Percentiles rank a stretch among this genome's conserved stretches.
phyloP scores from a whole-genome alignment of 2,797 vertebrate genomes.

The Eospalax fontanierii region DNA sequence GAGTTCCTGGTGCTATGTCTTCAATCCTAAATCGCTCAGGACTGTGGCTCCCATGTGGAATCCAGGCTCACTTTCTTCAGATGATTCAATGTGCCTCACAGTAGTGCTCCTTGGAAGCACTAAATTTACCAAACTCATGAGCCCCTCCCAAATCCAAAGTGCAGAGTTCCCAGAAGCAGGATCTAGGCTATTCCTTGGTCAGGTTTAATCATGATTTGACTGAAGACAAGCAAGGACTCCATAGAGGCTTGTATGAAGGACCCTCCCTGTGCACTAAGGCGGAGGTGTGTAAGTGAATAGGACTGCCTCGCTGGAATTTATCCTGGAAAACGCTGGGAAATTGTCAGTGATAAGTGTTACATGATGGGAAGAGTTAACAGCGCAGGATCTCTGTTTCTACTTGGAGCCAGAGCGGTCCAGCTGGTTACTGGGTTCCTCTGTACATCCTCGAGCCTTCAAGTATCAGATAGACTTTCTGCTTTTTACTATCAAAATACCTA shows the following conservation, averaged over 20 bases:
- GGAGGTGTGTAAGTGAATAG: constrained; percentile 18
- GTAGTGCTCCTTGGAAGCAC: neutral
- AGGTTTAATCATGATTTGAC: neutral
- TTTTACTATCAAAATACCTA: constrained; percentile 34
- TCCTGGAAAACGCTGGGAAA: neutral
- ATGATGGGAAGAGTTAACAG: neutral
- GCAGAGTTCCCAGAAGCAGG: neutral
- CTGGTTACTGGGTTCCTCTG: neutral
- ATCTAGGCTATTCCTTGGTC: neutral
- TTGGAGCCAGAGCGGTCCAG: neutral
- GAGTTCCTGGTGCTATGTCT: neutral
- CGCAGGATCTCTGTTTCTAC: neutral
- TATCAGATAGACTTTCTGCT: neutral
- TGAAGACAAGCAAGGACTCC: neutral
- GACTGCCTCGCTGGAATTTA: neutral
- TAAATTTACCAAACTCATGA: neutral
- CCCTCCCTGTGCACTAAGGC: rapidly evolving
- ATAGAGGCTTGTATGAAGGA: neutral
- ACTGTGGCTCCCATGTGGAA: neutral
- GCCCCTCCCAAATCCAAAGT: neutral
- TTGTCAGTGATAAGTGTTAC: neutral
- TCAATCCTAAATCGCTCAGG: neutral
- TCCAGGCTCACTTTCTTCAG: neutral
- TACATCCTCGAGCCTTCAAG: neutral
- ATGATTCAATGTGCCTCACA: neutral